Evolutionary conservation across 2,113 vertebrate genomes (phyloP).

Genomic region (Bos taurus): ARS-UCD2.0 NC_037340.1:4322001-4322500

Average conservation of each 20-base stretch:
- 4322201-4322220: neutral
- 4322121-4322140: neutral
- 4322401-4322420: conserved; percentile 19
- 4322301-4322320: neutral
- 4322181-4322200: neutral
- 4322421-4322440: neutral
- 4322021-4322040: neutral
- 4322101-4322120: neutral
- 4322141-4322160: neutral
- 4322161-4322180: neutral
- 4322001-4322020: neutral
- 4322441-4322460: neutral
- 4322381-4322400: neutral
- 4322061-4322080: neutral
- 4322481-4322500: neutral
- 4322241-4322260: neutral
- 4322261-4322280: neutral
- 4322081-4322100: neutral
- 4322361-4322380: neutral
- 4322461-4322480: neutral
- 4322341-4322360: neutral
- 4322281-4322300: neutral
- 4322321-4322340: neutral
- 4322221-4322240: neutral
- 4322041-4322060: neutral